These are phyloP conservation scores for Sminthurinus aureus DNA, from an alignment of 2,888 invertebrate genomes.

Conservation along the genomic window DNA sequence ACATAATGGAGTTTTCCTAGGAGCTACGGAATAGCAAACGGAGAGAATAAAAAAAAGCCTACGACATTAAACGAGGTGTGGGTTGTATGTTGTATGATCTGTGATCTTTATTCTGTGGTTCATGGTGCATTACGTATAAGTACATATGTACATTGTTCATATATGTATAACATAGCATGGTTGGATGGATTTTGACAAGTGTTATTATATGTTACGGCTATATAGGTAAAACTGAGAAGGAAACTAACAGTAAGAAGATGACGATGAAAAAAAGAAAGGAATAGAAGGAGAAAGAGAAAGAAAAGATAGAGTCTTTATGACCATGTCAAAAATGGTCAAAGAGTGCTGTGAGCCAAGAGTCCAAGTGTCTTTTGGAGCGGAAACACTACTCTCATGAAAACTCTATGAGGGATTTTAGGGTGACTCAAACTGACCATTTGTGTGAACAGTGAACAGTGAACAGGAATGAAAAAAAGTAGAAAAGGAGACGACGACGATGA, in stretches of 20 bases:
- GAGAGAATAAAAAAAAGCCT: background rate
- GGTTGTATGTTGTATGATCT: background rate
- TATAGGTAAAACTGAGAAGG: background rate
- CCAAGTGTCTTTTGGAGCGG: constrained; percentile 43
- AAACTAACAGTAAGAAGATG: no score
- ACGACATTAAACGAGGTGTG: constrained; percentile 20
- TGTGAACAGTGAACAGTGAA: background rate
- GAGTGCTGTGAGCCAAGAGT: constrained; percentile 32
- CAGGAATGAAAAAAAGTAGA: constrained; percentile 16
- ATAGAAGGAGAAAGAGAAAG: background rate
- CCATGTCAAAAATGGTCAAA: constrained; percentile 32
- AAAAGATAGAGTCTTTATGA: constrained; percentile 26
- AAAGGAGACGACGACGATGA: background rate
- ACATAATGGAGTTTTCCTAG: constrained; percentile 6
- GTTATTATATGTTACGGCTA: constrained; percentile 28
- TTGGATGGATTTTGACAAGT: constrained; percentile 37
- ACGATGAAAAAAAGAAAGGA: background rate
- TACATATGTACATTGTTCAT: no score
- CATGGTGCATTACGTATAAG: no score
- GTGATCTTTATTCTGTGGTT: background rate
- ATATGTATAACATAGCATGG: constrained; percentile 10
- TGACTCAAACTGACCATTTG: constrained; percentile 49
- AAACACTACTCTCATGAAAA: constrained; percentile 39
- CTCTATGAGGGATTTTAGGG: constrained; percentile 40
- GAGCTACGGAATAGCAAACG: background rate